Evolutionary conservation across 1,140 invertebrate species (phyloP).

Genomic region (Globodera ellingtonae): DNA sequence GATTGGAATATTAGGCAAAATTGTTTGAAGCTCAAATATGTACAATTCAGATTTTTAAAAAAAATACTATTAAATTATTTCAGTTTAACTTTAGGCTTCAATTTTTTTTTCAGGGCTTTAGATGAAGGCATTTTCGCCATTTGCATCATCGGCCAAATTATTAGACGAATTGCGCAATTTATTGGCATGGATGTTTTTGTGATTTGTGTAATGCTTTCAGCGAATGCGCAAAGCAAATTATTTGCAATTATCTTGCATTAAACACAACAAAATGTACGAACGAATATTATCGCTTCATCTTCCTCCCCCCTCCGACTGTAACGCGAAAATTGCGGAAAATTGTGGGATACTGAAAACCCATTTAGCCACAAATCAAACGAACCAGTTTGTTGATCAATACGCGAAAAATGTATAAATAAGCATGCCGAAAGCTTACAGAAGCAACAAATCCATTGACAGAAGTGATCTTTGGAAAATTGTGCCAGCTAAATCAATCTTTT

Average conservation of each 20-base stretch:
- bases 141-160: background rate
- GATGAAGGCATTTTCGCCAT: too few relatives aligned
- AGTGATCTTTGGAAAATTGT: too few relatives aligned
- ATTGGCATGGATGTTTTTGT: background rate
- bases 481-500: too few relatives aligned
- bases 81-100: too few relatives aligned
- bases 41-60: too few relatives aligned
- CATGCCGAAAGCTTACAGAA: too few relatives aligned
- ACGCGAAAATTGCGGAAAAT: background rate
- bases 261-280: background rate
- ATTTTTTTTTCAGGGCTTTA: too few relatives aligned
- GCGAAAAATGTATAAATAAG: background rate
- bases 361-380: background rate
- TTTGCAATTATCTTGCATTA: background rate
- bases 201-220: background rate
- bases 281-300: background rate
- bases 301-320: background rate
- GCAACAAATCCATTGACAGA: too few relatives aligned
- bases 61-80: too few relatives aligned
- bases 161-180: background rate
- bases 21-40: too few relatives aligned
- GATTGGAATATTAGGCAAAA: background rate
- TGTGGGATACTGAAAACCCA: background rate
- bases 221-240: conserved; percentile 8
- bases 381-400: background rate